Evolutionary conservation across 2,797 vertebrate species (phyloP).

Genomic region (Poliocrania exsul): DNA sequence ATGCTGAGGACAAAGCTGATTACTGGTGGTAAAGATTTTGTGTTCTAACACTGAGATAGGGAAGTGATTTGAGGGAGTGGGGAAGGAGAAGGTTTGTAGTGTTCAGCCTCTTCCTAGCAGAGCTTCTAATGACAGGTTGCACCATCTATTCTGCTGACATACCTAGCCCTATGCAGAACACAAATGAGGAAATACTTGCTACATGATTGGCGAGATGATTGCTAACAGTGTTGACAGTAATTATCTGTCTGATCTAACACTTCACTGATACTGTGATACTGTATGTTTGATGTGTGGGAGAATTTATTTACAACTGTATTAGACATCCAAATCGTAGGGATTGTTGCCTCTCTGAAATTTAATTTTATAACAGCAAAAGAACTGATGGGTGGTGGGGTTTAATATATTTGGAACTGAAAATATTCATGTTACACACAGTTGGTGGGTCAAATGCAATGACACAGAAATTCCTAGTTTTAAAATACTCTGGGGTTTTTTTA

Average conservation of each 20-base stretch:
- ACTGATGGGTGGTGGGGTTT: neutral
- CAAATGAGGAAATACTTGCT: slow-evolving; percentile 35
- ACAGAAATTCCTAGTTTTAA: neutral
- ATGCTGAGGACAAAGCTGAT: neutral
- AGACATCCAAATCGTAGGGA: neutral
- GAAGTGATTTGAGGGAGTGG: neutral
- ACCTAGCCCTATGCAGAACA: neutral
- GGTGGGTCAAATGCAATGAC: neutral
- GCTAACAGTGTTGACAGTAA: neutral
- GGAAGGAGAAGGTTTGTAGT: neutral
- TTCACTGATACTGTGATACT: neutral
- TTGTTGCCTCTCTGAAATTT: neutral
- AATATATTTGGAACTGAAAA: neutral
- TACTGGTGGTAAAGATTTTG: neutral
- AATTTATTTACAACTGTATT: neutral
- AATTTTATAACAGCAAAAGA: neutral
- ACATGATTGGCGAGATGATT: neutral
- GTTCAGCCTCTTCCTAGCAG: neutral
- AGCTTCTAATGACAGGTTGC: neutral
- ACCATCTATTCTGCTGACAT: neutral
- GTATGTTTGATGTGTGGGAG: neutral
- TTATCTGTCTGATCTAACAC: neutral
- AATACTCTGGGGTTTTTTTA: neutral
- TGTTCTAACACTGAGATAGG: neutral
- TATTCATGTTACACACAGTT: neutral